Percentiles rank a stretch among this genome's conserved stretches.
Conservation (phyloP, 2,888 invertebrate genomes). For the Melinaea menophilus region DNA sequence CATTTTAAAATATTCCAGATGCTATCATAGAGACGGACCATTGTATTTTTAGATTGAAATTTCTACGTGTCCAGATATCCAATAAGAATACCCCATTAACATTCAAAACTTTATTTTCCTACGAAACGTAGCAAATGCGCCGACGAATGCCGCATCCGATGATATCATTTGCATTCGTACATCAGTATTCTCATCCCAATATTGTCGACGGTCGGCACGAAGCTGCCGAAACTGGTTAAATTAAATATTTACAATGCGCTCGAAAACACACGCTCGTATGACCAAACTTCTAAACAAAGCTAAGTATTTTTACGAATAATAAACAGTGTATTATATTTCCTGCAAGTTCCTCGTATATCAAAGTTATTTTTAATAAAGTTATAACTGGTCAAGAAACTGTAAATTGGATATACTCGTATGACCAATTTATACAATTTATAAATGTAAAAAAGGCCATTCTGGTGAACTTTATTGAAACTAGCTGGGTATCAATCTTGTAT, state of each 20-base stretch:
- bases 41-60: slow-evolving; percentile 31
- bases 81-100: slow-evolving; percentile 28
- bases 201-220: slow-evolving; percentile 23
- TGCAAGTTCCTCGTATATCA: too few species aligned
- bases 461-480: too few species aligned
- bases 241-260: slow-evolving; percentile 68
- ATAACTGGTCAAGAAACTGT: too few species aligned
- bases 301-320: too few species aligned
- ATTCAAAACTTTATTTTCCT: slow-evolving; percentile 36
- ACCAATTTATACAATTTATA: too few species aligned
- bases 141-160: slow-evolving; percentile 33
- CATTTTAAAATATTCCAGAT: not conserved
- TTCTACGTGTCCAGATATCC: slow-evolving; percentile 34
- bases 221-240: slow-evolving; percentile 46
- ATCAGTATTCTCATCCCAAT: slow-evolving; percentile 18
- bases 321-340: too few species aligned
- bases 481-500: too few species aligned
- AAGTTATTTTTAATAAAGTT: too few species aligned
- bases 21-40: slow-evolving; percentile 15
- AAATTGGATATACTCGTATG: too few species aligned
- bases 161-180: slow-evolving; percentile 32
- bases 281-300: slow-evolving; percentile 22
- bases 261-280: slow-evolving; percentile 48
- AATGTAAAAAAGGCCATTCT: too few species aligned
- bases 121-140: slow-evolving; percentile 34